phyloP scores from a whole-genome alignment of 2,888 invertebrate species.

The Ormyrus rosae region DNA sequence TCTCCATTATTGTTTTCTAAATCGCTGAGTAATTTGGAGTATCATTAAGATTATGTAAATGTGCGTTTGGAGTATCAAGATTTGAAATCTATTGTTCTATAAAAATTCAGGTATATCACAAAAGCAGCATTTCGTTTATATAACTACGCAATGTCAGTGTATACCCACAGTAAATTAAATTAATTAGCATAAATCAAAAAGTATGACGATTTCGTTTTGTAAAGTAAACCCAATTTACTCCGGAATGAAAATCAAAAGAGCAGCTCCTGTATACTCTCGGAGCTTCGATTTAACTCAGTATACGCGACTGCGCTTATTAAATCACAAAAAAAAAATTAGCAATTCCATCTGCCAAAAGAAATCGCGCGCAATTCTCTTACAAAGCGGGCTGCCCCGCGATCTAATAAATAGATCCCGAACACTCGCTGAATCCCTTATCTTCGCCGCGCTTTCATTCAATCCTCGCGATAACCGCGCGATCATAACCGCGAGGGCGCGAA shows the following conservation, averaged over 20 bases:
- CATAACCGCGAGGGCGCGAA: background rate
- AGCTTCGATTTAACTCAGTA: background rate
- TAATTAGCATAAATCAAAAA: no score
- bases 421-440: background rate
- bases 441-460: background rate
- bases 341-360: no score
- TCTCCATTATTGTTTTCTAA: background rate
- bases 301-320: background rate
- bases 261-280: no score
- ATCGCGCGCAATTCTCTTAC: background rate
- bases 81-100: background rate
- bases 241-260: no score
- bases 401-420: background rate
- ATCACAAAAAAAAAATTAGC: no score
- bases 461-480: background rate
- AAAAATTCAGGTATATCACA: background rate
- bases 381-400: background rate
- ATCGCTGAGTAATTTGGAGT: slow-evolving; percentile 10
- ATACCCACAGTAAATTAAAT: no score
- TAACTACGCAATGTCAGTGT: no score
- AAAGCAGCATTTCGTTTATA: background rate
- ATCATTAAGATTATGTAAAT: slow-evolving; percentile 20
- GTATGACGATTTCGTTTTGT: no score
- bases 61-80: background rate
- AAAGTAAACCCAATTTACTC: no score